Conservation (phyloP, 1,140 invertebrate genomes). For the Caenorhabditis briggsae region DNA sequence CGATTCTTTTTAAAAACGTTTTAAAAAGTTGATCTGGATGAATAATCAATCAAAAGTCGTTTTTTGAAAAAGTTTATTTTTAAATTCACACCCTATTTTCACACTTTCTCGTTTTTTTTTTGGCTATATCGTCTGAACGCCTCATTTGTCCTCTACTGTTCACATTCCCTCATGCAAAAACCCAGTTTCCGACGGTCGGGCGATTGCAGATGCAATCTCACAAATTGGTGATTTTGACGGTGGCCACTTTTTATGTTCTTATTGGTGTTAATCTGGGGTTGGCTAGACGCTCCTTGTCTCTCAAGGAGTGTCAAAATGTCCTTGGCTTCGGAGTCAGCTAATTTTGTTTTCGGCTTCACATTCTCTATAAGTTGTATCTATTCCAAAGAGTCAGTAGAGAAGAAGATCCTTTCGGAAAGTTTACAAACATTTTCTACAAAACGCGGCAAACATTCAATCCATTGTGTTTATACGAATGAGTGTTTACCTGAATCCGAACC, state of each 20-base stretch:
- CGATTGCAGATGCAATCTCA: slow-evolving; percentile 32
- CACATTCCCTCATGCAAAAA: not conserved
- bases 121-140: not conserved
- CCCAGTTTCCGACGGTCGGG: slow-evolving; percentile 37
- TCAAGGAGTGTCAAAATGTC: not conserved
- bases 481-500: slow-evolving; percentile 39
- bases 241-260: slow-evolving; percentile 35
- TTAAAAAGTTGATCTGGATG: not conserved
- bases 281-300: slow-evolving; percentile 7
- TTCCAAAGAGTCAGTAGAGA: too few species aligned
- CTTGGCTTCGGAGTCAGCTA: too few species aligned
- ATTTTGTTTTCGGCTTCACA: slow-evolving; percentile 1
- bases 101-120: not conserved
- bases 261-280: slow-evolving; percentile 42
- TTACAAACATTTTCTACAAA: not conserved
- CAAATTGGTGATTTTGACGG: slow-evolving; percentile 16
- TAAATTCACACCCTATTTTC: not conserved
- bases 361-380: too few species aligned
- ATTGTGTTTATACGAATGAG: not conserved
- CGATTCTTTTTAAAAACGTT: not conserved
- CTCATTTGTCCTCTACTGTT: slow-evolving; percentile 40
- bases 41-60: not conserved
- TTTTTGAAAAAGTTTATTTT: not conserved
- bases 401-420: not conserved
- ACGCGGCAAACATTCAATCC: not conserved